Evolutionary conservation across 2,113 vertebrate genomes (phyloP).

Genomic region (Eleginops maclovinus): DNA sequence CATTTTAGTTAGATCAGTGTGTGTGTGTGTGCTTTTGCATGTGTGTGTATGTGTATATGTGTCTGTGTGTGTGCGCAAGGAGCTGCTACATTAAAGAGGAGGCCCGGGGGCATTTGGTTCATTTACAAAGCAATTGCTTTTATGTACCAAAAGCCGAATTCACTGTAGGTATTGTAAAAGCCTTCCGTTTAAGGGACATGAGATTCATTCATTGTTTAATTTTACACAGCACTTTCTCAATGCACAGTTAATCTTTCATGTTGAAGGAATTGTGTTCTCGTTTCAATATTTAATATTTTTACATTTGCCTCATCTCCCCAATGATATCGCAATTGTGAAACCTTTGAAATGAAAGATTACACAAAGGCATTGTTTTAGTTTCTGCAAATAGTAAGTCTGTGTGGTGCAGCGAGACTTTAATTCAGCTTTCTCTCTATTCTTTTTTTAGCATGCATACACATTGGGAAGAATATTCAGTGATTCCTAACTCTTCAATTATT

Average conservation of each 20-base stretch:
- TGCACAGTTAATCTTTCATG: constrained; percentile 69
- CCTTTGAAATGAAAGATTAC: constrained; percentile 17
- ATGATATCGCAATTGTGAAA: constrained; percentile 7
- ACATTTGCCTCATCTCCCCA: constrained; percentile 31
- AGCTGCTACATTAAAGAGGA: constrained; percentile 74
- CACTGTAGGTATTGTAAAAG: constrained; percentile 85
- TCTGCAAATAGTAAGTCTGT: constrained; percentile 26
- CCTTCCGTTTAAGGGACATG: constrained; percentile 80
- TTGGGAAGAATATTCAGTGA: constrained; percentile 78
- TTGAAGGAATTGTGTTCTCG: constrained; percentile 45
- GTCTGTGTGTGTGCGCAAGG: constrained; percentile 35
- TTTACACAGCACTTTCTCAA: constrained; percentile 58
- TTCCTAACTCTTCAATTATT: constrained; percentile 82
- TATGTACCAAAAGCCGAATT: constrained; percentile 79
- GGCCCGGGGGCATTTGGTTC: constrained; percentile 79
- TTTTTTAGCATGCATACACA: constrained; percentile 67
- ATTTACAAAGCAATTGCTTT: constrained; percentile 80
- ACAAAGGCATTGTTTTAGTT: constrained; percentile 49
- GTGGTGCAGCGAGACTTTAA: constrained; percentile 38
- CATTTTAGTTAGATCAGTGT: constrained; percentile 40
- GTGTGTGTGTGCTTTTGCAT: no score
- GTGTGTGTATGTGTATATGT: no score
- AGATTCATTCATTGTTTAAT: constrained; percentile 76
- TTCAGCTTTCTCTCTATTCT: constrained; percentile 67
- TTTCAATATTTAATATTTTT: constrained; percentile 51